A percentile compares a stretch with the other conserved stretches of the same genome.
Conservation (phyloP, 2,113 vertebrate species). For the Athene cunicularia region DNA sequence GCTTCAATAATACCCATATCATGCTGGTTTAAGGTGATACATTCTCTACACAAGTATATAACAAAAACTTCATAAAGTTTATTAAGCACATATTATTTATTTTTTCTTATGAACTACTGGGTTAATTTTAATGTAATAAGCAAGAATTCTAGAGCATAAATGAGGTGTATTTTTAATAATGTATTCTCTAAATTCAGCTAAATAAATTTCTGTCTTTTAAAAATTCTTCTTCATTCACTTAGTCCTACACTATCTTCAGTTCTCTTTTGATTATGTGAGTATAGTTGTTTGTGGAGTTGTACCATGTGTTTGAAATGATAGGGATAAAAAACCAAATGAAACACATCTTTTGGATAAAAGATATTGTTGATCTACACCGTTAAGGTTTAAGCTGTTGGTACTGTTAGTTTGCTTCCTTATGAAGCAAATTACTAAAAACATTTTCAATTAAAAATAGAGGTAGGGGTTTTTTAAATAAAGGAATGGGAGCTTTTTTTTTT, state of each 20-base stretch:
- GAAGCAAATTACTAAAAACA: background rate
- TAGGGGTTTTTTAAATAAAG: background rate
- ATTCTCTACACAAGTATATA: background rate
- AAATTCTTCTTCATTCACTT: background rate
- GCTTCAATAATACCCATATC: background rate
- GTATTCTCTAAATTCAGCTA: background rate
- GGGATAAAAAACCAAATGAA: background rate
- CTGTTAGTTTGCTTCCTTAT: background rate
- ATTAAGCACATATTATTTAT: background rate
- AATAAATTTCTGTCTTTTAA: background rate
- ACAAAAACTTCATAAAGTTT: background rate
- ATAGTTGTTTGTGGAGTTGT: background rate
- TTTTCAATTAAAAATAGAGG: background rate
- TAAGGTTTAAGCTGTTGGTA: background rate
- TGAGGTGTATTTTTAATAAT: background rate
- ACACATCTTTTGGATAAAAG: background rate
- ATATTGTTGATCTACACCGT: rapidly evolving
- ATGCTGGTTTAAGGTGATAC: background rate
- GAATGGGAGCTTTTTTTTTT: background rate
- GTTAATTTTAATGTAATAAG: background rate
- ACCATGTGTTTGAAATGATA: background rate
- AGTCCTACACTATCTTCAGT: background rate
- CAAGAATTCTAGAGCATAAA: background rate
- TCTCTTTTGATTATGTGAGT: background rate
- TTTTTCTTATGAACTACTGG: background rate